A percentile compares a stretch with the other conserved stretches of the same genome.
These are phyloP conservation scores for Heliconius melpomene DNA, from an alignment of 1,140 invertebrate species.

Conservation along the genomic window DNA sequence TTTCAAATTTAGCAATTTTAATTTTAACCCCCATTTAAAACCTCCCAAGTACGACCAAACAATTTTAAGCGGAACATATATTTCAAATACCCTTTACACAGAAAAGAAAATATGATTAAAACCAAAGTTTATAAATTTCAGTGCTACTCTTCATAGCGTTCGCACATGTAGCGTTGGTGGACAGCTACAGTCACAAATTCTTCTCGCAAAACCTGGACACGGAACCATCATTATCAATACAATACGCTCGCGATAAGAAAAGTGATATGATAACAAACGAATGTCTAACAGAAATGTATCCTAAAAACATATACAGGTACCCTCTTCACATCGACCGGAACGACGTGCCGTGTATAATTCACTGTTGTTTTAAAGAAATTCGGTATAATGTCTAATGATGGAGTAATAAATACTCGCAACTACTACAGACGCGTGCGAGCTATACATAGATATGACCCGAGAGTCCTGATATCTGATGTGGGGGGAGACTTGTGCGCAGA, in stretches of 20 bases:
- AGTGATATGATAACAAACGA: constrained; percentile 66
- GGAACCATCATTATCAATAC: constrained; percentile 67
- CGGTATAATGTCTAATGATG: constrained; percentile 73
- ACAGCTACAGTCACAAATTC: constrained; percentile 55
- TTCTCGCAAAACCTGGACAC: constrained; percentile 62
- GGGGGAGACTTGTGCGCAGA: constrained; percentile 71
- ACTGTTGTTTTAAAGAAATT: constrained; percentile 74
- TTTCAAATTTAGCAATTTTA: no score
- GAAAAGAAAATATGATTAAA: neutral
- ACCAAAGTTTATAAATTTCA: constrained; percentile 52
- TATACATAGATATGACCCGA: constrained; percentile 72
- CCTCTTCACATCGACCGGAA: constrained; percentile 67
- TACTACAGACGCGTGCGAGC: constrained; percentile 69
- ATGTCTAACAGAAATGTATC: constrained; percentile 72
- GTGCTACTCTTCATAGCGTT: constrained; percentile 49
- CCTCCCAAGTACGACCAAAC: no score
- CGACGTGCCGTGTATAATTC: constrained; percentile 72
- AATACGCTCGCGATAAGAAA: constrained; percentile 66
- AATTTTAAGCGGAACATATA: no score
- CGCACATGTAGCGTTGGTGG: constrained; percentile 43
- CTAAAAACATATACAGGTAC: constrained; percentile 69
- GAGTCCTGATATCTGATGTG: constrained; percentile 72
- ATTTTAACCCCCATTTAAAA: no score
- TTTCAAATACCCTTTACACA: neutral
- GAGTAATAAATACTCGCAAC: constrained; percentile 67